Conservation (phyloP, 2,888 invertebrate genomes). For the Drosophila multiciliata region DNA sequence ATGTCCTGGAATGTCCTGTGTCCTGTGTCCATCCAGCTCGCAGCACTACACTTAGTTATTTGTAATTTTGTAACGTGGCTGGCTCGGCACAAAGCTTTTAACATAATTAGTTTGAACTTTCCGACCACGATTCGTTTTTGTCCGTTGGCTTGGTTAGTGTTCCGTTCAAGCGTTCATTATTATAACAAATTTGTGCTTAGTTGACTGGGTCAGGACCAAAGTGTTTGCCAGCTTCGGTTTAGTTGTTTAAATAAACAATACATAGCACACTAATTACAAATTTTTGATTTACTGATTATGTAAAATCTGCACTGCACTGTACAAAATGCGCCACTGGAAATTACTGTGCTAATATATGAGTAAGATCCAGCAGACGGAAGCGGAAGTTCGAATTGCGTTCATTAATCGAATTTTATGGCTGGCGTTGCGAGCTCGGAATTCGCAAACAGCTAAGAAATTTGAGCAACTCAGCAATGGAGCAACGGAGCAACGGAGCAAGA, state of each 20-base stretch:
- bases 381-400: constrained; percentile 57
- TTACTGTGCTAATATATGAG: constrained; percentile 24
- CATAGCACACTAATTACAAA: constrained; percentile 1
- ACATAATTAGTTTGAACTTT: constrained; percentile 84
- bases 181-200: constrained; percentile 33
- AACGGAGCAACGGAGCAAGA: neutral
- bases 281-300: neutral
- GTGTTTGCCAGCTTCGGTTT: constrained; percentile 2
- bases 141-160: constrained; percentile 83
- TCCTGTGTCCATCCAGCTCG: constrained; percentile 24
- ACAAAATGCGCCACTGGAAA: constrained; percentile 9
- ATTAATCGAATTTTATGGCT: constrained; percentile 57
- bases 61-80: constrained; percentile 49
- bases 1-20: constrained; percentile 9
- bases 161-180: constrained; percentile 76
- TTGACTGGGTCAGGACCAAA: neutral
- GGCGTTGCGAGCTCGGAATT: constrained; percentile 42
- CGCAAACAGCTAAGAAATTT: constrained; percentile 34
- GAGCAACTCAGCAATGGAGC: constrained; percentile 1
- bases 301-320: constrained; percentile 2
- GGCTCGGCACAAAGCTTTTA: constrained; percentile 81
- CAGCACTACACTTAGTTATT: constrained; percentile 50
- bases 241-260: constrained; percentile 25
- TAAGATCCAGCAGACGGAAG: constrained; percentile 32
- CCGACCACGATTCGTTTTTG: constrained; percentile 84